Conservation (phyloP, 1,140 invertebrate genomes). For the Berghia stephanieae region DNA sequence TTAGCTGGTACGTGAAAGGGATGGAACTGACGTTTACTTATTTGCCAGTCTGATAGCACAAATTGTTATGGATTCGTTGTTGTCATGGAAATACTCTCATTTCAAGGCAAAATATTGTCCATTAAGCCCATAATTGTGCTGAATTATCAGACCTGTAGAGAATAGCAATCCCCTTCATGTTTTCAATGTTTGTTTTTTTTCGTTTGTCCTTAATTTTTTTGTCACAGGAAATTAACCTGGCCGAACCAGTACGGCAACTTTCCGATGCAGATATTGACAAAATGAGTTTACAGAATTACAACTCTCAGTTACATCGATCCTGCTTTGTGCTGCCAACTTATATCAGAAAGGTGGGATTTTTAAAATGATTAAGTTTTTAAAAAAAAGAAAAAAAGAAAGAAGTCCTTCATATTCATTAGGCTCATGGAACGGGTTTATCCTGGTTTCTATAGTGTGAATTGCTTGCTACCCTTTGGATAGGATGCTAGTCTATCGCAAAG, state of each 20-base stretch:
- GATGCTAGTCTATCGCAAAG: too few species aligned
- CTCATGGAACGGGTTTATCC: too few species aligned
- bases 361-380: too few species aligned
- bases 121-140: not conserved
- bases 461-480: too few species aligned
- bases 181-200: conserved; percentile 10
- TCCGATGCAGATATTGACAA: conserved; percentile 75
- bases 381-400: too few species aligned
- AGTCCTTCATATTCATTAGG: too few species aligned
- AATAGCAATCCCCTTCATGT: not conserved
- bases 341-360: conserved; percentile 75
- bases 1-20: too few species aligned
- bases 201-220: conserved; percentile 5
- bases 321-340: conserved; percentile 89
- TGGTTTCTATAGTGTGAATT: too few species aligned
- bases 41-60: too few species aligned
- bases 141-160: not conserved
- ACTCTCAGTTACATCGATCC: conserved; percentile 81
- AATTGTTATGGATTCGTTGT: too few species aligned
- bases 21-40: too few species aligned
- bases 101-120: not conserved
- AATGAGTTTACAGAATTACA: conserved; percentile 89
- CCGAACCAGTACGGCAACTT: conserved; percentile 76
- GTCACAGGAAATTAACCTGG: conserved; percentile 75
- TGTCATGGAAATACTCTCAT: not conserved